Percentiles rank a stretch among this genome's conserved stretches.
These are phyloP conservation scores for Pelmatolapia mariae DNA, from an alignment of 2,113 vertebrate species.

Conservation along the genomic window DNA sequence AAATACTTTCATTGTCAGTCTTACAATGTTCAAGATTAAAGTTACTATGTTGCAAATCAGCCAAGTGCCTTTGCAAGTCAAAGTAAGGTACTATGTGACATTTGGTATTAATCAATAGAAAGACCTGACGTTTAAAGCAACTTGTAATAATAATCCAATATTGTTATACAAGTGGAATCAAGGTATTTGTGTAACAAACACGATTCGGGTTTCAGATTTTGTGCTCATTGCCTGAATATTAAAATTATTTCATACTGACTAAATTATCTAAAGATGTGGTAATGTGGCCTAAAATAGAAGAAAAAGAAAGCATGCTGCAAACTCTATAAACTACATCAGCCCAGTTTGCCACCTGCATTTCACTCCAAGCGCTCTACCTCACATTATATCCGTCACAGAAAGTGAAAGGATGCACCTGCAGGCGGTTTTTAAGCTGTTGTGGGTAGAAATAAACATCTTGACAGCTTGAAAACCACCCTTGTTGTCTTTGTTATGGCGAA, in stretches of 20 bases:
- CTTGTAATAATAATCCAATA: background rate
- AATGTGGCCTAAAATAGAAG: conserved; percentile 4
- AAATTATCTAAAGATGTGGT: conserved; percentile 10
- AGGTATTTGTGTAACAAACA: background rate
- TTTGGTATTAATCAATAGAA: background rate
- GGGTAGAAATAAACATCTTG: conserved; percentile 43
- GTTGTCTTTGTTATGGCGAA: conserved; percentile 27
- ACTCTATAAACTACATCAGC: conserved; percentile 20
- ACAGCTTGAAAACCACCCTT: conserved; percentile 28
- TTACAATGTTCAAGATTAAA: accelerated
- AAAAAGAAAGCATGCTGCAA: background rate
- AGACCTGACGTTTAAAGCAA: background rate
- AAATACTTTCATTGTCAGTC: background rate
- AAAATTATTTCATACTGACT: background rate
- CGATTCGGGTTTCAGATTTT: background rate
- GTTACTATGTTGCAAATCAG: background rate
- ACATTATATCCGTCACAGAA: conserved; percentile 34
- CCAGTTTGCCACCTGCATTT: conserved; percentile 41
- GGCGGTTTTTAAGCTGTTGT: conserved; percentile 41
- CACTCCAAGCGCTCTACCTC: conserved; percentile 16
- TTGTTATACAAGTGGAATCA: background rate
- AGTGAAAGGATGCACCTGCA: conserved; percentile 57
- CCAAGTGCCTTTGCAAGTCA: background rate
- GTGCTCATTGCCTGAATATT: background rate
- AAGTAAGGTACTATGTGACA: background rate